These are phyloP conservation scores for Megamerina dolium DNA, from an alignment of 2,888 invertebrate genomes.

Conservation along the genomic window DNA sequence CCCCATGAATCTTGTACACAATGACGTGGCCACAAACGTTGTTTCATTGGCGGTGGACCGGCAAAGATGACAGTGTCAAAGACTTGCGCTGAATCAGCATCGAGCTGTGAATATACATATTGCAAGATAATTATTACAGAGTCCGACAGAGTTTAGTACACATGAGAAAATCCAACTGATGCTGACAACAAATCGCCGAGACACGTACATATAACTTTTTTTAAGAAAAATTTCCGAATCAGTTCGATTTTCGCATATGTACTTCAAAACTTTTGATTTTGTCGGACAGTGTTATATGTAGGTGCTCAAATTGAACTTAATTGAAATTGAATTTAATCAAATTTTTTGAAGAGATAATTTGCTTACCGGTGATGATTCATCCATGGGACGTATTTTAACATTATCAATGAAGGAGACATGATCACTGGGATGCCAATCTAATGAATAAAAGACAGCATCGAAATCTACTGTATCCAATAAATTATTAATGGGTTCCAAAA, in stretches of 20 bases:
- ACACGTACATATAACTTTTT: too few relatives aligned
- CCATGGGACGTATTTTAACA: conserved; percentile 66
- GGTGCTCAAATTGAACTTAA: too few relatives aligned
- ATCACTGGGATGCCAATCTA: conserved; percentile 87
- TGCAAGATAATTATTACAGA: background rate
- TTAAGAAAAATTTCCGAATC: too few relatives aligned
- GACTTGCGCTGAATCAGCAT: conserved; percentile 69
- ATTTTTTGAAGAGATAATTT: background rate
- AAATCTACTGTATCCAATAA: conserved; percentile 75
- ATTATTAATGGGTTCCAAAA: conserved; percentile 85
- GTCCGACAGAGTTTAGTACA: too few relatives aligned
- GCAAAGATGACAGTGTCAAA: conserved; percentile 92
- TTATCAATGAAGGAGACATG: conserved; percentile 92
- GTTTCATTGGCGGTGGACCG: conserved; percentile 77
- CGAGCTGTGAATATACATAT: conserved; percentile 51
- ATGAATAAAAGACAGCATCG: conserved; percentile 84
- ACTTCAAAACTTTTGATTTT: too few relatives aligned
- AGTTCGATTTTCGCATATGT: too few relatives aligned
- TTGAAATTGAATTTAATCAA: too few relatives aligned
- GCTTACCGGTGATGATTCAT: conserved; percentile 65
- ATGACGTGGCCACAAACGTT: conserved; percentile 92
- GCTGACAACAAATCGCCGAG: too few relatives aligned
- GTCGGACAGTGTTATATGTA: too few relatives aligned
- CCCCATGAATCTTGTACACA: conserved; percentile 96
- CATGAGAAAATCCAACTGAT: too few relatives aligned